These are phyloP conservation scores for Rhabditoides inermis DNA, from an alignment of 2,888 invertebrate genomes.

Conservation along the genomic window DNA sequence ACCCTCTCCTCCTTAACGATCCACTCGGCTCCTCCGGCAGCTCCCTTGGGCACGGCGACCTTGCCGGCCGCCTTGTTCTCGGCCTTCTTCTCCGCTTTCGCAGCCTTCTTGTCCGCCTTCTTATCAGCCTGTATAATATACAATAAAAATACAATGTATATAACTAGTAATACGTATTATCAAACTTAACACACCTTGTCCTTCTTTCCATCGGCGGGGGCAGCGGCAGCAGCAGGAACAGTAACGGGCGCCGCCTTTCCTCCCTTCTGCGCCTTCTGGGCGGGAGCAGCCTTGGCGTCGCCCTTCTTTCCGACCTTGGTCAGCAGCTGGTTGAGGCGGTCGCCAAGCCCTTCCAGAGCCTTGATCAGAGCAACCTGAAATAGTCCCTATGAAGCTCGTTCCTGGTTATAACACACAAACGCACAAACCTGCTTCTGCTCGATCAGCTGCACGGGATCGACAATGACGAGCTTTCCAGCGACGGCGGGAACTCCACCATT, in stretches of 20 bases:
- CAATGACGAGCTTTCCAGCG: too few relatives aligned
- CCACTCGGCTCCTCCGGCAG: too few relatives aligned
- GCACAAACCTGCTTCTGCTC: conserved; percentile 15
- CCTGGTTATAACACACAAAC: too few relatives aligned
- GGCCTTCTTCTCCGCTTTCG: conserved; percentile 26
- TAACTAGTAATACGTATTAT: too few relatives aligned
- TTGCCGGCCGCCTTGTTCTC: conserved; percentile 23
- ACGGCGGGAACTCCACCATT: not conserved
- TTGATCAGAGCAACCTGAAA: conserved; percentile 9
- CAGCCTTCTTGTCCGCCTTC: conserved; percentile 11
- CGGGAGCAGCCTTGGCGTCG: too few relatives aligned
- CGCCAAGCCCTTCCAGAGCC: conserved; percentile 11
- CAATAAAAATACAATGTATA: too few relatives aligned
- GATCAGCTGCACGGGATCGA: conserved; percentile 12
- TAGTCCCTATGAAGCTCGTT: too few relatives aligned
- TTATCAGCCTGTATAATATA: conserved; percentile 2
- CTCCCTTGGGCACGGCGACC: too few relatives aligned
- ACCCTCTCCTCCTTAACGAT: too few relatives aligned
- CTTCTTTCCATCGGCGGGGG: not conserved
- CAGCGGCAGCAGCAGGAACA: not conserved
- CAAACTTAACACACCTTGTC: not conserved
- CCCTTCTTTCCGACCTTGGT: too few relatives aligned
- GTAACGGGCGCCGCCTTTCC: not conserved
- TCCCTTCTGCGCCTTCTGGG: not conserved
- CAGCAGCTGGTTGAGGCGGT: too few relatives aligned